Conservation (phyloP, 1,140 invertebrate genomes). For the Steinernema feltiae region DNA sequence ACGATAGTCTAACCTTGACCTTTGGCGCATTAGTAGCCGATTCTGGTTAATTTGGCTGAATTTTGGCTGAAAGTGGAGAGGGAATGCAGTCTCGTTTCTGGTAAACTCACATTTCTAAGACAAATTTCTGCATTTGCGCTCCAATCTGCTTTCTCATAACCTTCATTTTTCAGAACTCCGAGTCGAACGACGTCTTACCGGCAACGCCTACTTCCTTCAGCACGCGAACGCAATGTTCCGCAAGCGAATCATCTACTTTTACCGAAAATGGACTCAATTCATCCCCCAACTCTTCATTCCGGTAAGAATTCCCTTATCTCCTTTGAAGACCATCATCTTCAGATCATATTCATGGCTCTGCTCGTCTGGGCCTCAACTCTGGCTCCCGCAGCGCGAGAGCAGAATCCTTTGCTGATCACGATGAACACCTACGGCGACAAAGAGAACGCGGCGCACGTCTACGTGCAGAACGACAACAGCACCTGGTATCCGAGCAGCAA, state of each 20-base stretch:
- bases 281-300: constrained; percentile 13
- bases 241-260: constrained; percentile 16
- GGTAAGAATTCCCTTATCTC: constrained; percentile 7
- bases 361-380: constrained; percentile 4
- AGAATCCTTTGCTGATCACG: background rate
- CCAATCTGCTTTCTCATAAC: too few relatives aligned
- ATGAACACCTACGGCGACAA: constrained; percentile 15
- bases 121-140: too few relatives aligned
- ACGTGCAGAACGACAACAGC: background rate
- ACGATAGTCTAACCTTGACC: too few relatives aligned
- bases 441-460: background rate
- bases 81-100: too few relatives aligned
- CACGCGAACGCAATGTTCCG: constrained; percentile 11
- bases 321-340: constrained; percentile 13
- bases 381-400: background rate
- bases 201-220: background rate
- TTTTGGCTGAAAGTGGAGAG: too few relatives aligned
- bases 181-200: background rate
- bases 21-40: too few relatives aligned
- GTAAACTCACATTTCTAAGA: too few relatives aligned
- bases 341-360: constrained; percentile 8
- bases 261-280: constrained; percentile 16
- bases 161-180: too few relatives aligned
- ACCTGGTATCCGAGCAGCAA: background rate
- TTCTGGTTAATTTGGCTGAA: too few relatives aligned